Base-by-base conservation (phyloP, 2,888 invertebrate genomes). In the Nephrocerus scutellatus region DNA sequence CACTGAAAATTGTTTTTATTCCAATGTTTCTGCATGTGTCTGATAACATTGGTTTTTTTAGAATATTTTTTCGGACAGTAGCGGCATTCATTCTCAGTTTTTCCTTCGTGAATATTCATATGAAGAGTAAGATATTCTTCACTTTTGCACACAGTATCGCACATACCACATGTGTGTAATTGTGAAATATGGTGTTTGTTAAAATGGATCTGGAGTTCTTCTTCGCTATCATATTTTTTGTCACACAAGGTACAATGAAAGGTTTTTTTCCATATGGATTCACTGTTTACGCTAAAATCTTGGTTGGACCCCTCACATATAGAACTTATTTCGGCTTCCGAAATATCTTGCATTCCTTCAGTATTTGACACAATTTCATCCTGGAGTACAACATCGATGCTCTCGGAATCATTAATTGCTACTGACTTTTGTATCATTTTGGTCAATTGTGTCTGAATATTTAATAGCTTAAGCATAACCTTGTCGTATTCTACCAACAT, bases 1-100 rank as follows among this genome's bases (percentile, higher is more conserved):
- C 63, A 63, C 18, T 66, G 66, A 41, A 59, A 62, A 32, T 63
- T 60, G 34, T 66, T 62, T 23, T 60, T 62, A 16, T 66, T 54
- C 52, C 59, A 62, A 30, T 63, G 63, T 4, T 58, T 50, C 13
- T 66, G 60, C 63, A 63, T 63, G 30, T 63, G 63, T 0, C 65
- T 55, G 21, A 66, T 49, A 1, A 59, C 61, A 38, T 60, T 62
- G 0, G 60, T 54, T 15, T 63, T 60, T 4, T 56, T 56, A 1
- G 57, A 57, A 39, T 57, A 63, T 26, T 52, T 48, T 36, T 63
- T 63, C 3, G 52, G 47, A 19, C 63, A 63, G 40, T 57, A 63
- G 6, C 60, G 59, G 12, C 63, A 66, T 12, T 64, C 57, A 13
- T 56, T 50, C 34, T 66, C 65, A 7, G 57, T 53, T 44, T 60